Evolutionary conservation across 1,140 invertebrate species (phyloP).

Genomic region (Brachionus koreanus): DNA sequence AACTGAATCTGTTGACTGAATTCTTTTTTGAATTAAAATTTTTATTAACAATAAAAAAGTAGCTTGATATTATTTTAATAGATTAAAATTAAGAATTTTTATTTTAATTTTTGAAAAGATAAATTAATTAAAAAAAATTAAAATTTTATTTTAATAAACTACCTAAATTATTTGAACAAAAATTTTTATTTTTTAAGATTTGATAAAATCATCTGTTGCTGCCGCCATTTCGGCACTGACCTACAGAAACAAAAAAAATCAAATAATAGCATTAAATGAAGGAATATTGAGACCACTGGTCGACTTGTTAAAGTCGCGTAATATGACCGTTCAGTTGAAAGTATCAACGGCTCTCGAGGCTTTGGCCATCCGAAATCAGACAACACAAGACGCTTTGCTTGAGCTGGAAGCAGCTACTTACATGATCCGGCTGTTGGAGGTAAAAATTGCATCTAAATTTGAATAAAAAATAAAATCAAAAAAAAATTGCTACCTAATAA

Average conservation of each 20-base stretch:
- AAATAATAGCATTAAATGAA: constrained; percentile 50
- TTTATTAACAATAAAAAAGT: too few species aligned
- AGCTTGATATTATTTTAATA: too few species aligned
- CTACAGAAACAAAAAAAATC: constrained; percentile 51
- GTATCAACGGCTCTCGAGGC: constrained; percentile 56
- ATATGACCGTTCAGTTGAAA: constrained; percentile 56
- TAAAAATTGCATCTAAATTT: constrained; percentile 44
- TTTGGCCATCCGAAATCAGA: constrained; percentile 52
- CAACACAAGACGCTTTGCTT: constrained; percentile 53
- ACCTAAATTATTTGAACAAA: background rate
- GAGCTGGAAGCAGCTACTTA: constrained; percentile 53
- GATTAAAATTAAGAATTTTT: too few species aligned
- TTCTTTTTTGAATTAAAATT: too few species aligned
- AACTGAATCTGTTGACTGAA: too few species aligned
- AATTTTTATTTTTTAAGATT: background rate
- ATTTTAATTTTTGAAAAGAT: too few species aligned
- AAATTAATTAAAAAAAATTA: too few species aligned
- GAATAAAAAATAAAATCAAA: background rate
- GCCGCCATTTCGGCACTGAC: constrained; percentile 39
- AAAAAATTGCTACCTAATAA: background rate
- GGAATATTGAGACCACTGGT: constrained; percentile 55
- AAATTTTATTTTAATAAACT: background rate
- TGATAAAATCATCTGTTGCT: constrained; percentile 30
- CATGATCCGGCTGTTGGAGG: constrained; percentile 56
- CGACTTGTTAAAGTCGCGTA: constrained; percentile 53